Conservation (phyloP, 2,113 vertebrate genomes). For the Lynx canadensis region DNA sequence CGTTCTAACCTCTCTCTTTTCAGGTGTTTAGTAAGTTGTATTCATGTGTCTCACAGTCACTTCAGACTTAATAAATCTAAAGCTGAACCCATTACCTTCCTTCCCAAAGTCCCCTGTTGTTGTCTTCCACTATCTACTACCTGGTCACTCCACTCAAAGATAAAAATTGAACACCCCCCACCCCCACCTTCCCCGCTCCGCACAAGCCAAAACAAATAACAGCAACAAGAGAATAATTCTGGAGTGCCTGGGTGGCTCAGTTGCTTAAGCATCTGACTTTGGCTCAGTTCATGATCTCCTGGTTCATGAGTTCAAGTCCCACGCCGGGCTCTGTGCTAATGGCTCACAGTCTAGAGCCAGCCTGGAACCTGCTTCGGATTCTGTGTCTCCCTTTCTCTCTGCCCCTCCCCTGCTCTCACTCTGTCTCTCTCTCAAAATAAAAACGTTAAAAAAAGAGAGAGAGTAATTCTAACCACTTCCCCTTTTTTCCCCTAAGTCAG, state of each 20-base stretch:
- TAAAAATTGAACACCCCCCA: neutral
- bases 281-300: no score
- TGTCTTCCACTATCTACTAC: neutral
- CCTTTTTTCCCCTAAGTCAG: neutral
- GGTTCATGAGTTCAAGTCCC: no score
- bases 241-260: no score
- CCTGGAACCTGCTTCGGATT: no score
- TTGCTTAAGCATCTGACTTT: no score
- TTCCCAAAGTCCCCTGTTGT: neutral
- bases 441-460: neutral
- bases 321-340: no score
- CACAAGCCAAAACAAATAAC: neutral
- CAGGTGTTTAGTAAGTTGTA: neutral
- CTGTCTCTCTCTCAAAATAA: no score
- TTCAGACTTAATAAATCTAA: neutral
- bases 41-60: neutral
- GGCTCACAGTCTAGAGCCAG: no score
- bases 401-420: no score
- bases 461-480: neutral
- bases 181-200: fast-evolving
- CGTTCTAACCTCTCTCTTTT: neutral
- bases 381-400: no score
- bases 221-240: neutral
- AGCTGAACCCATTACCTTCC: neutral
- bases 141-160: neutral